phyloP scores from a whole-genome alignment of 2,113 vertebrate genomes.

The Coryphaenoides rupestris region DNA sequence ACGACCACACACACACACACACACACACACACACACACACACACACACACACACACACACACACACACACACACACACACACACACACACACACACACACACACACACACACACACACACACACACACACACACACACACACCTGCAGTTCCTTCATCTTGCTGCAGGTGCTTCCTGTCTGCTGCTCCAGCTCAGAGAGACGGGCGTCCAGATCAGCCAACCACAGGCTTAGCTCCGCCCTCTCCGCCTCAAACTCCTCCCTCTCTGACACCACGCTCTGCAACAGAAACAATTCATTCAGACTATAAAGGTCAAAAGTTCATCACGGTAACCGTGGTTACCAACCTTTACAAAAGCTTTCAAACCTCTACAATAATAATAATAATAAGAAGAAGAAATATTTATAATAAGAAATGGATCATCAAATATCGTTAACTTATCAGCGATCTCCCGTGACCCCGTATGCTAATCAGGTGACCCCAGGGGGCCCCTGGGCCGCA shows the following conservation, averaged over 20 bases:
- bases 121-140: neutral
- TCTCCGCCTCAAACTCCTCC: constrained; percentile 73
- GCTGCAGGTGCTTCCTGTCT: constrained; percentile 59
- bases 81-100: constrained; percentile 34
- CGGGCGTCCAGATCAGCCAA: constrained; percentile 72
- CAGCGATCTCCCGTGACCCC: too few species aligned
- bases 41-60: too few species aligned
- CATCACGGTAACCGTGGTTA: too few species aligned
- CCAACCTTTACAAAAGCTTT: neutral
- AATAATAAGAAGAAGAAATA: too few species aligned
- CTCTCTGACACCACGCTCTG: constrained; percentile 69
- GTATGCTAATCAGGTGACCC: too few species aligned
- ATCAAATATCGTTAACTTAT: too few species aligned
- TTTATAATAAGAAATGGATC: too few species aligned
- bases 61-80: neutral
- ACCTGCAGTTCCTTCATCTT: constrained; percentile 76
- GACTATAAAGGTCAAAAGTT: neutral
- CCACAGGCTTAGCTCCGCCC: constrained; percentile 69
- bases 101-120: too few species aligned
- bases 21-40: neutral
- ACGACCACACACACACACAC: neutral
- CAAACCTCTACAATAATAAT: neutral
- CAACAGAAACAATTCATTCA: constrained; percentile 1
- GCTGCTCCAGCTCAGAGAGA: constrained; percentile 68
- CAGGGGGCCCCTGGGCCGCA: neutral